A percentile compares a stretch with the other conserved stretches of the same genome.
phyloP scores from a whole-genome alignment of 2,888 invertebrate species.

The Apotomis capreana region DNA sequence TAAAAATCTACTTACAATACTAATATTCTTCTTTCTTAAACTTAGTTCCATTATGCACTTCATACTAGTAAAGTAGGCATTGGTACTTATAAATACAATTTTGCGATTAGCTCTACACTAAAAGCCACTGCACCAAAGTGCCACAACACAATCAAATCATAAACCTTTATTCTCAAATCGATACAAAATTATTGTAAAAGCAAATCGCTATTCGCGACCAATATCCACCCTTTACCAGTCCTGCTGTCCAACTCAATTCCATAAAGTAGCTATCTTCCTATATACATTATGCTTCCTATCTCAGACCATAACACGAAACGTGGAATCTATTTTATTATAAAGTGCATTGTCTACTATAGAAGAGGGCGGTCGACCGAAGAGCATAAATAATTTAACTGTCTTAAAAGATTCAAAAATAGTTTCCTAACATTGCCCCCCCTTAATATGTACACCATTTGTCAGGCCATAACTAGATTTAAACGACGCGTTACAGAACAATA shows the following conservation, averaged over 20 bases:
- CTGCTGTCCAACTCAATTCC: conserved; percentile 73
- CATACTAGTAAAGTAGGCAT: neutral
- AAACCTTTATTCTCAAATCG: conserved; percentile 53
- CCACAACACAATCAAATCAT: conserved; percentile 52
- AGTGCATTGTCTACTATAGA: conserved; percentile 80
- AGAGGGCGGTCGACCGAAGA: conserved; percentile 74
- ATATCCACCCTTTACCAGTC: conserved; percentile 79
- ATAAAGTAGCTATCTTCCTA: conserved; percentile 79
- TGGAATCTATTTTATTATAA: conserved; percentile 82
- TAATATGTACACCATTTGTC: conserved; percentile 84
- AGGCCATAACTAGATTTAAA: conserved; percentile 83
- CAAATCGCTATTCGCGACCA: conserved; percentile 63
- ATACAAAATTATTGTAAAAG: conserved; percentile 64
- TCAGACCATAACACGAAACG: conserved; percentile 76
- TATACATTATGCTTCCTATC: conserved; percentile 80
- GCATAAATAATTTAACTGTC: conserved; percentile 83
- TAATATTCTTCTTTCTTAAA: too few relatives aligned
- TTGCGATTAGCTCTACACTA: neutral
- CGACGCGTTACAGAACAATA: conserved; percentile 71
- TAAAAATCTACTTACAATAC: too few relatives aligned
- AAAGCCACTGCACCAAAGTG: conserved; percentile 41
- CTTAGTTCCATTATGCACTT: too few relatives aligned
- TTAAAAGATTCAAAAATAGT: conserved; percentile 84
- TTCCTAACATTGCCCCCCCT: conserved; percentile 82
- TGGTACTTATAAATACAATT: neutral